Evolutionary conservation across 2,888 invertebrate genomes (phyloP), one percentile per base, ranked within the genome.

Genomic region (Desoria tigrina): DNA sequence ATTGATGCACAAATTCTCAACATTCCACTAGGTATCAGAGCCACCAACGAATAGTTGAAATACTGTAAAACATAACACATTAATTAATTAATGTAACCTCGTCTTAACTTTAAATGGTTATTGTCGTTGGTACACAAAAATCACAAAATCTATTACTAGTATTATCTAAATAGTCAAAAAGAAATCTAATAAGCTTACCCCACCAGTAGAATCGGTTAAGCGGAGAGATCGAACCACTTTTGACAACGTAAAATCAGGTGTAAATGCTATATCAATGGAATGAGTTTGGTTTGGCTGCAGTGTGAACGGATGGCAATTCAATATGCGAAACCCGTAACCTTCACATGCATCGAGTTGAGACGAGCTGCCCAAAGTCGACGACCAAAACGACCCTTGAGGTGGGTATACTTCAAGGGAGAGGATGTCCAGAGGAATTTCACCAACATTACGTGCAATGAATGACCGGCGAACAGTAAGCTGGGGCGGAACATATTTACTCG

Each of bases 391-490:
- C 21, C 66, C 68, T 58, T 76, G 74, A 1, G 71, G 72, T 50
- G 75, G 74, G 55, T 72, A 74, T 24, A 76, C 63, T 66, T 74
- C 73, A 32, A 75, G 27, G 2, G 61, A 32, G 26, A 60, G 24
- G 71, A 94, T 86, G 73, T 85, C 85, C 77, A 97, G 87, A n/a
- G 90, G 86, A 74, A 95, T 84, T 78, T 90, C 90, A 1, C 97
- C 97, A n/a, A 90, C 89, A 83, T 98, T 98, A 75, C 89, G 86
- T 24, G 91, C 90, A 11, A 87, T 86, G 80, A 95, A 95, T 50
- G 90, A 86, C 66, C 92, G 85, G 76, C 89, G 89, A 21, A 90
- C 88, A 11, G 88, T 87, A 59, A 92, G 82, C 79, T 87, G 86
- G 2, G 88, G 87, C 60, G 83, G 80, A 26, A 84, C 77, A 74